These are phyloP conservation scores for Tyrophagus putrescentiae DNA, from an alignment of 1,140 invertebrate species.

Conservation along the genomic window DNA sequence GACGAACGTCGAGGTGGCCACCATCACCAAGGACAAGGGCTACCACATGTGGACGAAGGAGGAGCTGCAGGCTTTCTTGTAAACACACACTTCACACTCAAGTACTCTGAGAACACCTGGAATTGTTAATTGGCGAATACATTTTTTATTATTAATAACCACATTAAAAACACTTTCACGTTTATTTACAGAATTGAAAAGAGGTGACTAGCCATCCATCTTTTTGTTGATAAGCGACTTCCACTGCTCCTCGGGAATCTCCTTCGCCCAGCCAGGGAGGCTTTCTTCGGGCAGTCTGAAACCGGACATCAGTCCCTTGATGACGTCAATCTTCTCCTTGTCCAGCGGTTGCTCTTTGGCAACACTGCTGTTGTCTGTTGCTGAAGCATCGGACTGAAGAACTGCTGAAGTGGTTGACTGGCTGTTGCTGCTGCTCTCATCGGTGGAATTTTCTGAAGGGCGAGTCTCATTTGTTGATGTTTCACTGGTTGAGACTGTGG, in stretches of 20 bases:
- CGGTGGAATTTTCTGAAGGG: background rate
- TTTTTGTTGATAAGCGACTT: background rate
- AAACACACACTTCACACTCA: background rate
- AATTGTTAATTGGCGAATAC: background rate
- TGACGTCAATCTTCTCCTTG: slow-evolving; percentile 1
- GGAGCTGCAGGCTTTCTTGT: slow-evolving; percentile 52
- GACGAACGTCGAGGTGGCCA: slow-evolving; percentile 90
- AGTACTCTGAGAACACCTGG: background rate
- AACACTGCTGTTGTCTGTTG: background rate
- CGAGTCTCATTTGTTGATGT: background rate
- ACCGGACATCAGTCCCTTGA: slow-evolving; percentile 11
- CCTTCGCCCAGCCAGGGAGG: slow-evolving; percentile 8
- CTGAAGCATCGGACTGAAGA: background rate
- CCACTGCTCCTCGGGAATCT: slow-evolving; percentile 18
- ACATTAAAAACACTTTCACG: background rate
- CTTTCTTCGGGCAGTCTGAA: slow-evolving; percentile 10
- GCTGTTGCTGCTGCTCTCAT: background rate
- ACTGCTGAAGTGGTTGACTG: background rate
- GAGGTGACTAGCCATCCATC: background rate
- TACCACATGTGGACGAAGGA: slow-evolving; percentile 83
- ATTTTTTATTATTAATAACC: background rate
- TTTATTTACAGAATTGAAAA: background rate
- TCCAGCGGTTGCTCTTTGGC: background rate
- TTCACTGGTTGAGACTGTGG: background rate
- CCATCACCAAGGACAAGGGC: slow-evolving; percentile 63